Base-by-base conservation (phyloP, 2,888 invertebrate species). In the Pardosa pseudoannulata region DNA sequence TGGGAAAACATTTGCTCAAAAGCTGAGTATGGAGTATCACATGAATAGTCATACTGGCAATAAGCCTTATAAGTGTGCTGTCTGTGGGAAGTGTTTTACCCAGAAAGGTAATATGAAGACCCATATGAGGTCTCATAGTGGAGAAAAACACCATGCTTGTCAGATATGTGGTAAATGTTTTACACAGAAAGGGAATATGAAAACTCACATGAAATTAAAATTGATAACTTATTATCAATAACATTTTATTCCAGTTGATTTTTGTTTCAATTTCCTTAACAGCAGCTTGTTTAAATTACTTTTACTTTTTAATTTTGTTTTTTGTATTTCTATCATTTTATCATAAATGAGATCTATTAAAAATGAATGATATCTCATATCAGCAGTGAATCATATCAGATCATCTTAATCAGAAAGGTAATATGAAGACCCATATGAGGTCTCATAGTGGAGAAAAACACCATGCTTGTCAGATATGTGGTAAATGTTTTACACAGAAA, bases 341-440 rank as follows among this genome's bases (percentile, higher is more conserved):
- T n/a, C n/a, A n/a, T n/a, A n/a, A n/a, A n/a, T n/a, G n/a, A n/a
- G n/a, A n/a, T n/a, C n/a, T n/a, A n/a, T n/a, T n/a, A n/a, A n/a
- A n/a, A n/a, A n/a, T n/a, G n/a, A n/a, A n/a, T n/a, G n/a, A n/a
- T n/a, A n/a, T n/a, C n/a, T n/a, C n/a, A n/a, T n/a, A n/a, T n/a
- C n/a, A n/a, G n/a, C n/a, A n/a, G n/a, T n/a, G n/a, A n/a, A n/a
- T n/a, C n/a, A n/a, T n/a, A n/a, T n/a, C n/a, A n/a, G n/a, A n/a
- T n/a, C n/a, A n/a, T 36, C 88, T 89, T 56, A 82, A 88, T 13
- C 88, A 89, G 36, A 87, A 86, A 50, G 86, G 81, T 29, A 88
- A 89, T 70, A 86, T 89, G 88, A 89, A 88, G 75, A 88, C 85
- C 72, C 89, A 89, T 36, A 88, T 88, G 87, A 81, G 85, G 46